phyloP scores from a whole-genome alignment of 1,140 invertebrate species.

The Battus philenor region DNA sequence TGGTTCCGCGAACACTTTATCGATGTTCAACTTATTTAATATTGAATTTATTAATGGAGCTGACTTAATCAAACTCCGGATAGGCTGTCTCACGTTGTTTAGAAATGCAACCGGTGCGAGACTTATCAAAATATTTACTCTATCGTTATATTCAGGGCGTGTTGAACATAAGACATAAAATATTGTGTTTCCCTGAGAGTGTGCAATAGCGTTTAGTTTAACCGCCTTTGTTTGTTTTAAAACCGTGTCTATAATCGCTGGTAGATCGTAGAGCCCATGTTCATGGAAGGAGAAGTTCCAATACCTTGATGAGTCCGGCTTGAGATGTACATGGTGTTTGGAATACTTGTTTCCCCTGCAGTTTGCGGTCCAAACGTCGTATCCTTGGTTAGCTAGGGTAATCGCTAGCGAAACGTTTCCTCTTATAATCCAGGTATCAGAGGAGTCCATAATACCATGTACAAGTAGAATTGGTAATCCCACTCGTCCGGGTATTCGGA shows the following conservation, averaged over 20 bases:
- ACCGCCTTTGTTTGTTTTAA: constrained; percentile 65
- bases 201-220: constrained; percentile 77
- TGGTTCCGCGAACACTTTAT: constrained; percentile 4
- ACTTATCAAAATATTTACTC: constrained; percentile 39
- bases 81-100: neutral
- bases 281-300: constrained; percentile 81
- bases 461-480: constrained; percentile 75
- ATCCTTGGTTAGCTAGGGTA: constrained; percentile 72
- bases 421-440: constrained; percentile 78
- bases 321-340: constrained; percentile 68
- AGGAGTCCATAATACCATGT: constrained; percentile 82
- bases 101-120: constrained; percentile 13
- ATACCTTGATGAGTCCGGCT: constrained; percentile 58
- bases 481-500: constrained; percentile 73
- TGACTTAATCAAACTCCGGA: neutral
- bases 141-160: constrained; percentile 75
- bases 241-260: constrained; percentile 76
- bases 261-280: constrained; percentile 77
- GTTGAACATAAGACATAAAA: constrained; percentile 63
- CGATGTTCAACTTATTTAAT: neutral
- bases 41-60: neutral
- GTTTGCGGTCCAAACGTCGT: constrained; percentile 83
- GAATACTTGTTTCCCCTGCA: constrained; percentile 83
- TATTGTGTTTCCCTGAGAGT: constrained; percentile 80
- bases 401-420: constrained; percentile 68